A percentile compares a stretch with the other conserved stretches of the same genome.
Conservation (phyloP, 2,797 vertebrate genomes). For the Arnoldichthys spilopterus region DNA sequence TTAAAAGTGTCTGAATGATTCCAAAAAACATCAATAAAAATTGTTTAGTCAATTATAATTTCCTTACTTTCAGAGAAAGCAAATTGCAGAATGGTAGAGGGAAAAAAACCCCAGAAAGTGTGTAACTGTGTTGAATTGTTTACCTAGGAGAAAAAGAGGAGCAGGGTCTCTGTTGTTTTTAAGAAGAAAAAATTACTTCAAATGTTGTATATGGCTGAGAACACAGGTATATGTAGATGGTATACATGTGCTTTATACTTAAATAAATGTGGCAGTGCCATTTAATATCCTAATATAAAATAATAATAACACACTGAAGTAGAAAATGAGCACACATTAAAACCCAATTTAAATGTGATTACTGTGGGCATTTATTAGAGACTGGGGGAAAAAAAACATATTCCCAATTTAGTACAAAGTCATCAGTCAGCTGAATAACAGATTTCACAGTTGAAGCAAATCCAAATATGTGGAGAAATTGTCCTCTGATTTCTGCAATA, state of each 20-base stretch:
- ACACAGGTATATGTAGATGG: not conserved
- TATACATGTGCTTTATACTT: not conserved
- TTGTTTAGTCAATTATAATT: slow-evolving; percentile 14
- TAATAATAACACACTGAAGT: slow-evolving; percentile 24
- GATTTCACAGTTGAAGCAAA: slow-evolving; percentile 51
- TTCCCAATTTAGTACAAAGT: slow-evolving; percentile 44
- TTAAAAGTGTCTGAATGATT: slow-evolving; percentile 12
- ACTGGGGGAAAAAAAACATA: slow-evolving; percentile 22
- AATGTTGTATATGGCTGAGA: not conserved
- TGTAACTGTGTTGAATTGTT: slow-evolving; percentile 12
- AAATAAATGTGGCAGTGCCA: not conserved
- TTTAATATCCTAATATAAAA: slow-evolving; percentile 22
- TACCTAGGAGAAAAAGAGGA: slow-evolving; percentile 8
- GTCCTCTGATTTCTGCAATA: slow-evolving; percentile 46
- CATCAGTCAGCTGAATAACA: slow-evolving; percentile 49
- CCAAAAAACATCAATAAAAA: not conserved
- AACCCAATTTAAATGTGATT: slow-evolving; percentile 52
- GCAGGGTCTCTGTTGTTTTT: not conserved
- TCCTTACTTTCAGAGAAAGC: slow-evolving; percentile 16
- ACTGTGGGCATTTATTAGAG: slow-evolving; percentile 40
- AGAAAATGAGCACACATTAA: slow-evolving; percentile 36
- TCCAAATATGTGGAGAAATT: slow-evolving; percentile 35
- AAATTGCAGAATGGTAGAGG: slow-evolving; percentile 14
- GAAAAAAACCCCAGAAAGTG: slow-evolving; percentile 11
- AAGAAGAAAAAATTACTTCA: not conserved